Conservation (phyloP, 1,140 invertebrate species). For the Lasaia peninsularis region DNA sequence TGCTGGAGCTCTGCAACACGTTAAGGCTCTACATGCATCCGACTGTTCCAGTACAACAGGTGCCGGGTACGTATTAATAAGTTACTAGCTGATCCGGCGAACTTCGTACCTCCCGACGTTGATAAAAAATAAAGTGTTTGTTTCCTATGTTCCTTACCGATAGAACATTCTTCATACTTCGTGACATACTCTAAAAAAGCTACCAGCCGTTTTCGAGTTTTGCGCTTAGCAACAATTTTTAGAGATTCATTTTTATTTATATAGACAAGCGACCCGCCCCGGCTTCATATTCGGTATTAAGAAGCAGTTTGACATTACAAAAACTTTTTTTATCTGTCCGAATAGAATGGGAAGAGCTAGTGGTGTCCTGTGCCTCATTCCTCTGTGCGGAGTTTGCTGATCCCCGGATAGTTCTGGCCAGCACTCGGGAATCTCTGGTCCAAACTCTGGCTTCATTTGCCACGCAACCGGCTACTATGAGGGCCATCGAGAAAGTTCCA, state of each 20-base stretch:
- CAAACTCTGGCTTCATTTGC: constrained; percentile 82
- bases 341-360: constrained; percentile 70
- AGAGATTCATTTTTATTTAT: too few relatives aligned
- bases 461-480: constrained; percentile 62
- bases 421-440: constrained; percentile 86
- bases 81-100: too few relatives aligned
- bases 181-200: too few relatives aligned
- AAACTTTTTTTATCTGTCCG: neutral
- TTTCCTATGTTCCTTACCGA: neutral
- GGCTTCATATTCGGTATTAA: neutral
- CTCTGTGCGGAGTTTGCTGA: constrained; percentile 87
- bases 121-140: too few relatives aligned
- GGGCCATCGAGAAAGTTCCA: constrained; percentile 63
- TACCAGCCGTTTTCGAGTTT: too few relatives aligned
- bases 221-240: too few relatives aligned
- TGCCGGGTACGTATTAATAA: constrained; percentile 61
- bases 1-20: constrained; percentile 81
- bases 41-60: constrained; percentile 78
- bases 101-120: too few relatives aligned
- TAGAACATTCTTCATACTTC: too few relatives aligned
- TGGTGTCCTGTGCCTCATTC: constrained; percentile 84
- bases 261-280: too few relatives aligned
- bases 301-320: neutral
- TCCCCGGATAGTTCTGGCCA: constrained; percentile 84
- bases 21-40: constrained; percentile 82